Percentiles rank a stretch among this genome's conserved stretches.
Evolutionary conservation across 2,888 invertebrate genomes (phyloP).

Genomic region (Nomada lathburiana): DNA sequence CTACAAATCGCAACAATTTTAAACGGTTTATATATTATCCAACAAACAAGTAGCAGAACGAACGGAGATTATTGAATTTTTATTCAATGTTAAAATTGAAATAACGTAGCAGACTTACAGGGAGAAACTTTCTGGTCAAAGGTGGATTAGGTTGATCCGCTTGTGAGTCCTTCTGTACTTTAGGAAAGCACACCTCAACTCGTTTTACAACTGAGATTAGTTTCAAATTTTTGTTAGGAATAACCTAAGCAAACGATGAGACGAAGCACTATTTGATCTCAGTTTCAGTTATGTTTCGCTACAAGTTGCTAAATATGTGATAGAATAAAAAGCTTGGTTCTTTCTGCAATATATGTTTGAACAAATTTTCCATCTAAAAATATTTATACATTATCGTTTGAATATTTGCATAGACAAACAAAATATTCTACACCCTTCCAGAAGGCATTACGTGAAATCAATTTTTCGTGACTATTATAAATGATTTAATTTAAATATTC

Average conservation of each 20-base stretch:
- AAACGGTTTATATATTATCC: too few relatives aligned
- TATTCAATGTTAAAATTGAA: slow-evolving; percentile 1
- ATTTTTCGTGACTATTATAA: too few relatives aligned
- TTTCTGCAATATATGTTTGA: too few relatives aligned
- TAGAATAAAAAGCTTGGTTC: too few relatives aligned
- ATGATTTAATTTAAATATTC: too few relatives aligned
- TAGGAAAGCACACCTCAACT: slow-evolving; percentile 8
- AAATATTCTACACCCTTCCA: too few relatives aligned
- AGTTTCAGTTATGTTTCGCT: not conserved
- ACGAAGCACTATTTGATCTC: not conserved
- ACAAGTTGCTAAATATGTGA: too few relatives aligned
- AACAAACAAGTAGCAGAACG: too few relatives aligned
- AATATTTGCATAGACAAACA: too few relatives aligned
- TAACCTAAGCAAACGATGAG: not conserved
- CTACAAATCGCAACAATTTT: not conserved
- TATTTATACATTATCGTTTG: too few relatives aligned
- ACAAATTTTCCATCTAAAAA: too few relatives aligned
- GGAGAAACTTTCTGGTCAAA: slow-evolving; percentile 7
- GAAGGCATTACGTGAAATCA: too few relatives aligned
- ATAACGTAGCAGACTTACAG: not conserved
- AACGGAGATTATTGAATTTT: not conserved
- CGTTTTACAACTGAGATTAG: slow-evolving; percentile 22
- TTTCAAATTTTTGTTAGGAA: not conserved
- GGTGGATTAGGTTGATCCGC: slow-evolving; percentile 18
- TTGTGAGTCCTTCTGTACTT: slow-evolving; percentile 15